phyloP scores from a whole-genome alignment of 2,113 vertebrate species.

The Xenopus laevis region DNA sequence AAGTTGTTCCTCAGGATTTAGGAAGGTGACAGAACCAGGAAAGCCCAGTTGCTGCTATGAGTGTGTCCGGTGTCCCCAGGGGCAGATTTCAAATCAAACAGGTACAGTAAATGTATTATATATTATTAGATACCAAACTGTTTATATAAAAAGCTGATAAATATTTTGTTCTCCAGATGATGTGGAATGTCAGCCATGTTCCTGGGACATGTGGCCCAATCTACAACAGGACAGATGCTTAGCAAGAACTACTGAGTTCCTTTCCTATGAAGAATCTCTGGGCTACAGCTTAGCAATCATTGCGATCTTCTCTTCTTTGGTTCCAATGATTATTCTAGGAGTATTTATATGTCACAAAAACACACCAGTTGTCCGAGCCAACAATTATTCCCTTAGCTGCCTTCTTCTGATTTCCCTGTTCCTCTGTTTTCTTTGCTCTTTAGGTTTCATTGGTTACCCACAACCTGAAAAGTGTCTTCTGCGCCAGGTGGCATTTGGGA shows the following conservation, averaged over 20 bases:
- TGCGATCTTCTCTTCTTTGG: constrained; percentile 42
- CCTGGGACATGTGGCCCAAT: constrained; percentile 51
- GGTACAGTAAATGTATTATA: not conserved
- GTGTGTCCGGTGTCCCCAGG: no score
- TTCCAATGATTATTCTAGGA: constrained; percentile 40
- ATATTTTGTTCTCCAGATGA: constrained; percentile 51
- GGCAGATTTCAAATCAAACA: not conserved
- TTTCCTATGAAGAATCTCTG: constrained; percentile 51
- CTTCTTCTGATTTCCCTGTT: constrained; percentile 45
- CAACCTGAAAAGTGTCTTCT: constrained; percentile 46
- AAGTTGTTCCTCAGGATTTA: no score
- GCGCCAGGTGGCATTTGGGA: constrained; percentile 50
- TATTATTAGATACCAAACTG: not conserved
- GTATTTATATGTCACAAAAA: constrained; percentile 49
- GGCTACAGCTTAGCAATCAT: constrained; percentile 30
- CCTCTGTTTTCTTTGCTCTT: constrained; percentile 28
- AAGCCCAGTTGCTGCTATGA: no score
- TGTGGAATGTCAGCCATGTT: constrained; percentile 48
- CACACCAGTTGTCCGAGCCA: constrained; percentile 45
- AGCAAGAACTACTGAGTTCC: constrained; percentile 50
- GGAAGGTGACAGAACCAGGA: no score
- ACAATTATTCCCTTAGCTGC: constrained; percentile 48
- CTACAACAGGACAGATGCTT: constrained; percentile 41
- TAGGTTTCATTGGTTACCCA: constrained; percentile 45
- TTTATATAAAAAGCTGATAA: not conserved